Percentiles rank a stretch among this genome's conserved stretches.
These are phyloP conservation scores for Biston stratarius DNA, from an alignment of 2,888 invertebrate genomes.

Conservation along the genomic window DNA sequence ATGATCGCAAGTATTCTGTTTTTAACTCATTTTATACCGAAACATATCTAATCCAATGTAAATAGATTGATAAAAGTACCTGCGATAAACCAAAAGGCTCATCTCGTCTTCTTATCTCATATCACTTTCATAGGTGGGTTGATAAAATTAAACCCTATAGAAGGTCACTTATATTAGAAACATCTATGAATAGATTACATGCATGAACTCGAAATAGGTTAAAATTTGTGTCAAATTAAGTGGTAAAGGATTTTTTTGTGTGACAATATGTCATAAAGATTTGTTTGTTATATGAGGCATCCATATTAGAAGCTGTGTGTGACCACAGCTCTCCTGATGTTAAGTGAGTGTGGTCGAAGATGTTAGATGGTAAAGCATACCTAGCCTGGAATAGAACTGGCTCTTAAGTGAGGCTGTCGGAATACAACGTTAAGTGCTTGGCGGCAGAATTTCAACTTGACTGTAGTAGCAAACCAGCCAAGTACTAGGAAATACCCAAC, in stretches of 20 bases:
- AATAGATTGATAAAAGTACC: slow-evolving; percentile 38
- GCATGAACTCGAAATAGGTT: neutral
- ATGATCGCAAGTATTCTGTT: slow-evolving; percentile 20
- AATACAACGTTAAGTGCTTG: too few relatives aligned
- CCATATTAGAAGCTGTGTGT: too few relatives aligned
- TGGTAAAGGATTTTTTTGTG: neutral
- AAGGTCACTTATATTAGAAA: neutral
- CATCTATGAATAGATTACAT: neutral
- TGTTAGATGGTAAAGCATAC: too few relatives aligned
- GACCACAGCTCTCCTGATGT: too few relatives aligned
- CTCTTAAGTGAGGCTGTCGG: too few relatives aligned
- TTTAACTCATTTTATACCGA: slow-evolving; percentile 35
- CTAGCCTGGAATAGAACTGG: too few relatives aligned
- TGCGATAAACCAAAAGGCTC: slow-evolving; percentile 26
- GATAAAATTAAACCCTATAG: slow-evolving; percentile 10
- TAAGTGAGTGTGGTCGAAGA: too few relatives aligned
- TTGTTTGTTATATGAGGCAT: too few relatives aligned
- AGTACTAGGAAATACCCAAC: too few relatives aligned
- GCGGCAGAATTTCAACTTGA: too few relatives aligned
- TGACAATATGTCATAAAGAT: too few relatives aligned
- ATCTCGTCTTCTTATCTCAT: slow-evolving; percentile 14
- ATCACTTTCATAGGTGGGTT: slow-evolving; percentile 1
- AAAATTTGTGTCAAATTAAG: neutral
- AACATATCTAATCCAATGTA: slow-evolving; percentile 48
- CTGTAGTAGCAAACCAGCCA: too few relatives aligned